Evolutionary conservation across 2,888 invertebrate genomes (phyloP).

Genomic region (Microplitis deprimator): DNA sequence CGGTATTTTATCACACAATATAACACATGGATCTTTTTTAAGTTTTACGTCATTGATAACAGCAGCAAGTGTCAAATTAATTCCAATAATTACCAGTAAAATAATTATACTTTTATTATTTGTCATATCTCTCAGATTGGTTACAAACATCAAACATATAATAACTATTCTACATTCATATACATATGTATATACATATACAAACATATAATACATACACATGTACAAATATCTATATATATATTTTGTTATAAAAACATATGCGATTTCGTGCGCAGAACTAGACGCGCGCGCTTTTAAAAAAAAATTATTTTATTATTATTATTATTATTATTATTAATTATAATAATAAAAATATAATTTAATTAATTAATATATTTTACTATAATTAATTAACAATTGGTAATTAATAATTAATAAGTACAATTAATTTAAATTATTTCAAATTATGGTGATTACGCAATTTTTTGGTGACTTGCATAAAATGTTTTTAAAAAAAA

Average conservation of each 20-base stretch:
- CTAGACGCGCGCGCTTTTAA: background rate
- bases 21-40: constrained; percentile 61
- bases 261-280: background rate
- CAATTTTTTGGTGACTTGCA: background rate
- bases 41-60: constrained; percentile 56
- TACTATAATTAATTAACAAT: too few relatives aligned
- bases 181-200: background rate
- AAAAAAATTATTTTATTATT: background rate
- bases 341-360: too few relatives aligned
- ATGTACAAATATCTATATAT: background rate
- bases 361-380: too few relatives aligned
- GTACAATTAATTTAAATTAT: too few relatives aligned
- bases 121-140: constrained; percentile 11
- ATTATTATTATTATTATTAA: background rate
- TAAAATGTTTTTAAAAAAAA: background rate
- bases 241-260: background rate
- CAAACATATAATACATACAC: background rate
- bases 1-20: constrained; percentile 60
- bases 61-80: constrained; percentile 41
- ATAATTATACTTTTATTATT: background rate
- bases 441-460: background rate
- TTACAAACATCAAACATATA: constrained; percentile 13
- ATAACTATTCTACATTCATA: background rate
- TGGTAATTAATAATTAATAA: too few relatives aligned
- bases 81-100: background rate